Percentiles rank a stretch among this genome's conserved stretches.
Evolutionary conservation across 2,888 invertebrate species (phyloP).

Genomic region (Perithous albicinctus): DNA sequence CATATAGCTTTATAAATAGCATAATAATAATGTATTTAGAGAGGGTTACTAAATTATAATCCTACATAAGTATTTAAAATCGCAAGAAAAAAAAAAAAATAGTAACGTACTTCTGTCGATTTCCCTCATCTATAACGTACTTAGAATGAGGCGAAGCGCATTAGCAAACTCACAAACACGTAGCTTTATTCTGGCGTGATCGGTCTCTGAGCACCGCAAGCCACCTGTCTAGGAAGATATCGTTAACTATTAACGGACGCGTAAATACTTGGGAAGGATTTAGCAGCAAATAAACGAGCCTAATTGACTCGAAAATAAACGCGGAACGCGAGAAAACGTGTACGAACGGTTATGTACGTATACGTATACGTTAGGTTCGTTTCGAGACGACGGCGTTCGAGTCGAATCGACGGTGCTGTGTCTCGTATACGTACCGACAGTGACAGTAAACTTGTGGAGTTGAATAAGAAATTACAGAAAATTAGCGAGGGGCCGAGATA

Average conservation of each 20-base stretch:
- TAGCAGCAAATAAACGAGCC: constrained; percentile 82
- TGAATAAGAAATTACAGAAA: constrained; percentile 40
- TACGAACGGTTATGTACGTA: constrained; percentile 35
- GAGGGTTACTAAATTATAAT: not conserved
- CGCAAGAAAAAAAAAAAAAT: constrained; percentile 16
- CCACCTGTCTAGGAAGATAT: constrained; percentile 82
- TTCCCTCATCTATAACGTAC: constrained; percentile 41
- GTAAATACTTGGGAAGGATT: constrained; percentile 82
- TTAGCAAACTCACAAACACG: constrained; percentile 56
- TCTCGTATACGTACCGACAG: not conserved
- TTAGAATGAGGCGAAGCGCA: constrained; percentile 48
- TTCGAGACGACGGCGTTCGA: constrained; percentile 47
- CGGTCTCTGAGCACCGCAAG: constrained; percentile 72
- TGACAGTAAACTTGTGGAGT: constrained; percentile 43
- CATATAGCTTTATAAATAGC: too few species aligned
- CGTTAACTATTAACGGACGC: constrained; percentile 82
- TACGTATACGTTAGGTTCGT: constrained; percentile 36
- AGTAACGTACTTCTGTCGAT: not conserved
- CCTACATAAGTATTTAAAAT: not conserved
- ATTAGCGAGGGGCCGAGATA: too few species aligned
- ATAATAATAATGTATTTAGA: not conserved
- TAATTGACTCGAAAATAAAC: constrained; percentile 84
- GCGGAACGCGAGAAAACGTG: constrained; percentile 66
- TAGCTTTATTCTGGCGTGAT: constrained; percentile 66
- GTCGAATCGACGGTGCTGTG: constrained; percentile 39